Evolutionary conservation across 2,888 invertebrate genomes (phyloP), one percentile per base, ranked within the genome.

Genomic region (Argyresthia goedartella): DNA sequence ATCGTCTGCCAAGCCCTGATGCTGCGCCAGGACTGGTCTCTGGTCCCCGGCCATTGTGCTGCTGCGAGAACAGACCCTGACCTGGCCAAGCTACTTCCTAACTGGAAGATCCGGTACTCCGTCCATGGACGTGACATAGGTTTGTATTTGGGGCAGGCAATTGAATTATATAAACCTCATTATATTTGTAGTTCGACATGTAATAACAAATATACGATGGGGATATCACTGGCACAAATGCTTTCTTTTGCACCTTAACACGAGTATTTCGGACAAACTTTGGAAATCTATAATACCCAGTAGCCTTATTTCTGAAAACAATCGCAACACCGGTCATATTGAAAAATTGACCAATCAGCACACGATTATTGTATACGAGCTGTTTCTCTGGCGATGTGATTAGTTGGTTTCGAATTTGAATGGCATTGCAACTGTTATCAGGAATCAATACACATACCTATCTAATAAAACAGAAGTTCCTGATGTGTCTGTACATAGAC

Each of bases 21-120:
- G 6, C 50, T 81, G 8, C 56, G 60, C 1, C 53, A 54, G 3
- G 57, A 52, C 0, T 80, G 80, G 81, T 80, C 80, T 0, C 39
- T 72, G 2, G 66, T 69, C 0, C 71, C 80, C 0, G 80, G 64
- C 0, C 75, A 75, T 53, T 80, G 79, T 54, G 65, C 68, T 0
- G 60, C 70, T 0, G 68, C 71, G 53, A 60, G 68, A 34, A 60
- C 66, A 0, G 67, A 78, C 4, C 76, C 81, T 0, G 65, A 68
- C 1, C 54, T 76, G 55, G 58, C 65, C 0, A 11, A 60, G 35
- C 56, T 64, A 34, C 45, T 76, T 10, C 55, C 57, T 0, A 34
- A 44, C 0, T 81, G 80, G 80, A 60, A 53, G 44, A 61, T 78
- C 45, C 66, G 59, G 49, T 78, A 76, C 52, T 63, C 53, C 53